Conservation (phyloP, 1,140 invertebrate genomes). For the Drosophila ogumai region DNA sequence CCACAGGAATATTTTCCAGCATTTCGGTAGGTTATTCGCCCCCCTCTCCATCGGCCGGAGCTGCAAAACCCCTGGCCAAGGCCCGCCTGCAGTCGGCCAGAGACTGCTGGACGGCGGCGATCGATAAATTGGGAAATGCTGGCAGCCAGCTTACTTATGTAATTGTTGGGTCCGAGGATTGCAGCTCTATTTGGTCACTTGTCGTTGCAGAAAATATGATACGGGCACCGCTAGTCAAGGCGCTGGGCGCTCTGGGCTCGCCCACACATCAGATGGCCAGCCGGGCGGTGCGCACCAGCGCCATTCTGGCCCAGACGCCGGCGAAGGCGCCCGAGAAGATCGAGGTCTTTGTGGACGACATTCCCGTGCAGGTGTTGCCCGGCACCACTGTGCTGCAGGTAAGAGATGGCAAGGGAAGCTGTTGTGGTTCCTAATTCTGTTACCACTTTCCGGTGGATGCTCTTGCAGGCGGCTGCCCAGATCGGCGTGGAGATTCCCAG, state of each 20-base stretch:
- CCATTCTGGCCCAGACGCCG: conserved; percentile 84
- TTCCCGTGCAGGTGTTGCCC: conserved; percentile 96
- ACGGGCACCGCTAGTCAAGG: conserved; percentile 84
- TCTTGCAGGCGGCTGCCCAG: conserved; percentile 93
- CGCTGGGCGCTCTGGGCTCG: conserved; percentile 81
- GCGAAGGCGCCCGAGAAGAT: conserved; percentile 91
- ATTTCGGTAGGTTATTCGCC: conserved; percentile 66
- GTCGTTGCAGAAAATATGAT: conserved; percentile 81
- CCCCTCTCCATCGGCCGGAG: neutral
- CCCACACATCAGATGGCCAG: conserved; percentile 81
- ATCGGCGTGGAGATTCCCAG: conserved; percentile 99
- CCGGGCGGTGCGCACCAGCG: conserved; percentile 82
- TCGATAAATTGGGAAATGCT: conserved; percentile 41
- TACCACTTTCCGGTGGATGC: neutral
- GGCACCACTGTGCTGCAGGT: conserved; percentile 99
- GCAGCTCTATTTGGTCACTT: conserved; percentile 40
- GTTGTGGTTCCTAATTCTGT: neutral
- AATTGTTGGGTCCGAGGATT: conserved; percentile 55
- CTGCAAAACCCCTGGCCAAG: neutral
- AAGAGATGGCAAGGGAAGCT: neutral
- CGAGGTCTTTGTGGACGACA: conserved; percentile 99
- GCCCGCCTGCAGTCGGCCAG: no score
- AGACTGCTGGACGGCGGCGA: neutral
- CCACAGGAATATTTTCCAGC: conserved; percentile 76
- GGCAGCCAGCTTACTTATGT: conserved; percentile 68